Evolutionary conservation across 2,888 invertebrate genomes (phyloP), one percentile per base, ranked within the genome.

Genomic region (Drosophila hawaiiensis): DNA sequence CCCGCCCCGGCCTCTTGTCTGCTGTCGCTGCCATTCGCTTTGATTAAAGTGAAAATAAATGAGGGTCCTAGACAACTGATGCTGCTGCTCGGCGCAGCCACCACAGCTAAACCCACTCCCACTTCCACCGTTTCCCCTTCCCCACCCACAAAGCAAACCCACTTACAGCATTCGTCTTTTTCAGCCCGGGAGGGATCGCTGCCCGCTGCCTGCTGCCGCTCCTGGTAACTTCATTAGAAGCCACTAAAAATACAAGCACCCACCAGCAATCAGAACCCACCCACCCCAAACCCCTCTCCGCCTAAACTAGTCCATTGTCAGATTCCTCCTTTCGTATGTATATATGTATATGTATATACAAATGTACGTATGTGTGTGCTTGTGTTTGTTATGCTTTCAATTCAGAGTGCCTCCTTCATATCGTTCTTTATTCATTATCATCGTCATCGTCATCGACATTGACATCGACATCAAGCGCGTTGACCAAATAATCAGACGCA

Each of bases 1-100:
- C 3, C 53, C 19, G 54, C 10, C 19, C 22, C 10, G 29, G 28
- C 14, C 50, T 9, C 16, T 14, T 43, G 62, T 53, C 68, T 54
- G 68, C 67, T 67, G 66, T 76, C 61, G 63, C 72, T 79, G 81
- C 81, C 77, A 76, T 88, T 86, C 73, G 86, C 85, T 85, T 85
- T 85, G 85, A 85, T 85, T 85, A 85, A 85, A 85, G 89, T 86
- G 89, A 88, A 88, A 88, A 85, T 85, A 86, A 85, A 85, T 88
- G 85, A 85, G 89, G 89, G 85, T 89, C 85, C 85, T 84, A 84
- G 88, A 81, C 88, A 84, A 83, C 88, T 84, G 84, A 76, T 83
- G 83, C 74, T 9, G 16, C 9, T 29, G 22, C 28, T 77, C 58
- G 43, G 31, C 75, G 43, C 55, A 54, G 29, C 68, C 41, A 47